Conservation (phyloP, 2,888 invertebrate genomes). For the Drosophila austrosaltans region DNA sequence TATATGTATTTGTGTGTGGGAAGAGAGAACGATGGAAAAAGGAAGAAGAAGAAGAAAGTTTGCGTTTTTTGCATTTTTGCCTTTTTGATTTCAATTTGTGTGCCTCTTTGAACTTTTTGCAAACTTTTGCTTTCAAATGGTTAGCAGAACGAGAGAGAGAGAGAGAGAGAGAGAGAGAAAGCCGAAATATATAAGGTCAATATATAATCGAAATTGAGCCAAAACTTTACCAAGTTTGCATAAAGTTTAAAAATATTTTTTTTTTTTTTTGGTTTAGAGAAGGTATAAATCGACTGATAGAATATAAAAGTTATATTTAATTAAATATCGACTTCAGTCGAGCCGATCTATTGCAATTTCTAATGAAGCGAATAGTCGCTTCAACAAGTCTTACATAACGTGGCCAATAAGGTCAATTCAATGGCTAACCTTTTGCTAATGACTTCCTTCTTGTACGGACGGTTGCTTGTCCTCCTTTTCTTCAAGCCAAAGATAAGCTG, state of each 20-base stretch:
- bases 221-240: conserved; percentile 11
- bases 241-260: neutral
- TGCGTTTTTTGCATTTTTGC: conserved; percentile 24
- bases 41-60: conserved; percentile 22
- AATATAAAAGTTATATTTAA: too few relatives aligned
- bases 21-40: neutral
- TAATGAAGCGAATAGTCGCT: neutral
- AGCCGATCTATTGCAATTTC: too few relatives aligned
- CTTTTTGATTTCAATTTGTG: conserved; percentile 40
- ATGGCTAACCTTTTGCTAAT: conserved; percentile 47
- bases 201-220: conserved; percentile 25
- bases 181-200: conserved; percentile 24
- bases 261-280: neutral
- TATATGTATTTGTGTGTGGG: neutral
- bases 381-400: conserved; percentile 1
- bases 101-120: conserved; percentile 39
- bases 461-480: conserved; percentile 17
- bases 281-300: neutral
- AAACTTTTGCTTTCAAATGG: conserved; percentile 47
- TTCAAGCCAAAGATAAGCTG: conserved; percentile 50
- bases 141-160: neutral
- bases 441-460: conserved; percentile 44
- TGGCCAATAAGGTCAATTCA: conserved; percentile 30
- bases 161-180: too few relatives aligned
- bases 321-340: too few relatives aligned